A percentile compares a stretch with the other conserved stretches of the same genome.
phyloP scores from a whole-genome alignment of 2,888 invertebrate species.

The Drosophila bunnanda region DNA sequence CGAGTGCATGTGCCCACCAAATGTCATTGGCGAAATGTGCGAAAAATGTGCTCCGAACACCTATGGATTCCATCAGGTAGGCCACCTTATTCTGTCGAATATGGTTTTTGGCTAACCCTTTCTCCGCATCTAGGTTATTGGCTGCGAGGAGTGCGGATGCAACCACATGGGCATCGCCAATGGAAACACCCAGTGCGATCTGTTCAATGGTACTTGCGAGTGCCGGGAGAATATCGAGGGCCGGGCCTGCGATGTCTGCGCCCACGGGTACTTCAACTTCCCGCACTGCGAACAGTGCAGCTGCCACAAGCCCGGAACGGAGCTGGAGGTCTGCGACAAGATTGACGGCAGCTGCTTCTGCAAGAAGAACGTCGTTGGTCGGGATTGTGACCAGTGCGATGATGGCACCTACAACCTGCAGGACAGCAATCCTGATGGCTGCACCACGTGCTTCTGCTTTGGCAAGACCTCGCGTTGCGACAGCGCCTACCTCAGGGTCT shows the following conservation, averaged over 20 bases:
- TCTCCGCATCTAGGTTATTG: constrained; percentile 87
- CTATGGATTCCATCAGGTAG: constrained; percentile 93
- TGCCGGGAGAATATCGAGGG: constrained; percentile 95
- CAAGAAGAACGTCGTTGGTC: constrained; percentile 90
- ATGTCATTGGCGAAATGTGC: constrained; percentile 95
- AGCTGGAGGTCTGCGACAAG: constrained; percentile 94
- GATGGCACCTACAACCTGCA: constrained; percentile 96
- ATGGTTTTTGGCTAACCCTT: rapidly evolving
- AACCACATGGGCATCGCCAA: constrained; percentile 91
- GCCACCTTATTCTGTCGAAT: rapidly evolving
- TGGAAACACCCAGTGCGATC: constrained; percentile 93
- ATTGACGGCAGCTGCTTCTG: constrained; percentile 89
- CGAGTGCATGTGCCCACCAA: constrained; percentile 95
- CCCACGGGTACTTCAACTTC: constrained; percentile 93
- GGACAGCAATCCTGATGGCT: constrained; percentile 93
- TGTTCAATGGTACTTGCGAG: constrained; percentile 92
- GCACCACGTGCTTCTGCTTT: constrained; percentile 98
- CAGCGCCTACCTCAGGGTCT: constrained; percentile 88
- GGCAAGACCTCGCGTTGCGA: constrained; percentile 94
- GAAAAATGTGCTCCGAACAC: constrained; percentile 95
- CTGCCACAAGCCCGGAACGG: constrained; percentile 93
- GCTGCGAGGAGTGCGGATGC: constrained; percentile 98
- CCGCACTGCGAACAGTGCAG: constrained; percentile 94
- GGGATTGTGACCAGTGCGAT: constrained; percentile 93
- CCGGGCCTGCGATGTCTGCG: constrained; percentile 94